Conservation (phyloP, 2,797 vertebrate genomes). For the Loriculus beryllinus region DNA sequence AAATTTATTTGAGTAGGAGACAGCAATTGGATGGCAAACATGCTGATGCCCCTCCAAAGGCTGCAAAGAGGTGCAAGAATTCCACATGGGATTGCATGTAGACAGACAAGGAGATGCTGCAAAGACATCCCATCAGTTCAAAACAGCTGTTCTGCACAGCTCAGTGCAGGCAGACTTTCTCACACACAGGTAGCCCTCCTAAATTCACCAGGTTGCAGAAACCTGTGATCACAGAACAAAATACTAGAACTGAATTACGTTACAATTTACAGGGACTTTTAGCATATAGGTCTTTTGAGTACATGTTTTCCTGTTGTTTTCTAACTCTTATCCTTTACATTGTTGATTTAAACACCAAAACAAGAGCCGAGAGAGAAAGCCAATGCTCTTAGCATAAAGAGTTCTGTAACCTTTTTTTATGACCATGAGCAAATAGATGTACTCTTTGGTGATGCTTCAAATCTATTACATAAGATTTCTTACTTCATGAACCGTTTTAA, state of each 20-base stretch:
- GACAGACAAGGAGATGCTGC: not conserved
- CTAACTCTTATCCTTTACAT: slow-evolving; percentile 20
- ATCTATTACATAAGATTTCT: not conserved
- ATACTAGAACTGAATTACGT: not conserved
- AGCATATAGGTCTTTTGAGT: not conserved
- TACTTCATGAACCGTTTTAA: not conserved
- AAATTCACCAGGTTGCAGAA: not conserved
- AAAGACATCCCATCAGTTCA: not conserved
- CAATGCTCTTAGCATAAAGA: accelerated
- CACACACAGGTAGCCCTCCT: not conserved
- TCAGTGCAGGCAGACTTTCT: not conserved
- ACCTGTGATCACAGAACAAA: not conserved
- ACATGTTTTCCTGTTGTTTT: not conserved
- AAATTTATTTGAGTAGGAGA: not conserved
- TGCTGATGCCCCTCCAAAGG: not conserved
- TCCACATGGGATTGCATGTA: accelerated
- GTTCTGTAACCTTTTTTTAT: not conserved
- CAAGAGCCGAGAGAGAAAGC: not conserved
- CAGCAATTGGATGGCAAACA: not conserved
- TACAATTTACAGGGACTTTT: not conserved
- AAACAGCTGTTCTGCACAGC: not conserved
- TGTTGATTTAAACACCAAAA: not conserved
- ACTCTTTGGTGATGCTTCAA: not conserved
- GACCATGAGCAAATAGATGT: not conserved
- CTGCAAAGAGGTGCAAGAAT: not conserved